These are phyloP conservation scores for Ladona fulva DNA, from an alignment of 1,140 invertebrate genomes.

Conservation along the genomic window DNA sequence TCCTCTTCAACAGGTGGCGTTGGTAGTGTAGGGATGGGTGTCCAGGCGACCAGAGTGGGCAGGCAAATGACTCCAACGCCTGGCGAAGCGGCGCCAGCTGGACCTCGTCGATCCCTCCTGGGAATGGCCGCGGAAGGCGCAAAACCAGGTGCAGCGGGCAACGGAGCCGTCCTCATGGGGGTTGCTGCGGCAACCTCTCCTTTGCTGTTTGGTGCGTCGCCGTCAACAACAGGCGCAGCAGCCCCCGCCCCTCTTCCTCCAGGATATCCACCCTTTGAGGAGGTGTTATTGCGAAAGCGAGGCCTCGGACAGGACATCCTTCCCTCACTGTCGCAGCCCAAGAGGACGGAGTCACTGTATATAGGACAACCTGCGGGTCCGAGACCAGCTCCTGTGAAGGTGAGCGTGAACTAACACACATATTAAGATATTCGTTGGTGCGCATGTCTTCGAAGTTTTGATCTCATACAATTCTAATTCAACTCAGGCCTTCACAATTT, in stretches of 20 bases:
- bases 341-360: slow-evolving; percentile 70
- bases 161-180: slow-evolving; percentile 27
- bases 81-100: slow-evolving; percentile 31
- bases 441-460: too few relatives aligned
- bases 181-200: slow-evolving; percentile 25
- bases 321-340: slow-evolving; percentile 67
- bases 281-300: slow-evolving; percentile 65
- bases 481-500: too few relatives aligned
- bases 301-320: slow-evolving; percentile 78
- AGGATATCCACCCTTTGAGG: slow-evolving; percentile 57
- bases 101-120: slow-evolving; percentile 39
- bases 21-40: slow-evolving; percentile 27
- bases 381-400: not conserved
- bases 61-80: not conserved
- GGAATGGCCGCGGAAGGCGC: slow-evolving; percentile 37
- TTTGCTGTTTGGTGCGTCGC: slow-evolving; percentile 31
- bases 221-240: slow-evolving; percentile 31
- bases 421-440: too few relatives aligned
- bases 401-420: too few relatives aligned
- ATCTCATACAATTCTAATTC: too few relatives aligned
- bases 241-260: slow-evolving; percentile 18
- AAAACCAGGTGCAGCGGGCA: slow-evolving; percentile 40
- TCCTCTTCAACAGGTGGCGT: slow-evolving; percentile 22
- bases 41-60: not conserved
- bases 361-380: slow-evolving; percentile 24